Evolutionary conservation across 1,140 invertebrate genomes (phyloP).

Genomic region (Aplysia californica): DNA sequence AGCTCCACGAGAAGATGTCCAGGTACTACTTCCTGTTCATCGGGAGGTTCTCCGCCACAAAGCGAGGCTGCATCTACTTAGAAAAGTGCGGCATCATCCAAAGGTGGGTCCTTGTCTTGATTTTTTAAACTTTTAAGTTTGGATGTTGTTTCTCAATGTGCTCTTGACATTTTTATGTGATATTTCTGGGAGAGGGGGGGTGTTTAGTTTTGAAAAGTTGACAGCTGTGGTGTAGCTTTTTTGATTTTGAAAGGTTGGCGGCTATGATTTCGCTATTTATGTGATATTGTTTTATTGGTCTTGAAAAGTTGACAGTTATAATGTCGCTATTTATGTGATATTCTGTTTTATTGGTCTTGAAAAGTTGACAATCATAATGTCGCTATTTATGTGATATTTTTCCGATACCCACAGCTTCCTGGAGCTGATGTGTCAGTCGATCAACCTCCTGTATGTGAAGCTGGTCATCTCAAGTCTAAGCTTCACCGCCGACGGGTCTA

Average conservation of each 20-base stretch:
- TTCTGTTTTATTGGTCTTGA: too few species aligned
- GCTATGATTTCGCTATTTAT: too few species aligned
- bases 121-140: neutral
- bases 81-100: constrained; percentile 83
- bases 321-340: too few species aligned
- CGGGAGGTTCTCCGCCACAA: constrained; percentile 84
- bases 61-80: constrained; percentile 77
- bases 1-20: constrained; percentile 87
- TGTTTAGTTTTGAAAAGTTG: too few species aligned
- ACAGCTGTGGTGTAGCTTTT: too few species aligned
- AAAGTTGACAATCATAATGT: too few species aligned
- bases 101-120: constrained; percentile 70
- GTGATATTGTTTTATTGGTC: too few species aligned
- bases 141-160: neutral
- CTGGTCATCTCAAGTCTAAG: constrained; percentile 90
- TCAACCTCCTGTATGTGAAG: constrained; percentile 92
- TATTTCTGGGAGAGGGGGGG: too few species aligned
- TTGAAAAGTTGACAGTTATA: too few species aligned
- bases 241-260: too few species aligned
- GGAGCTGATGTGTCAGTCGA: constrained; percentile 82
- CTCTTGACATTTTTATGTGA: too few species aligned
- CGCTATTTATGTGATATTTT: too few species aligned
- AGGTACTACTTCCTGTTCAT: constrained; percentile 95
- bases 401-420: constrained; percentile 76
- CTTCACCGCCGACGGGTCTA: constrained; percentile 80